Evolutionary conservation across 2,888 invertebrate species (phyloP), one percentile per base, ranked within the genome.

Genomic region (Acanthosepion esculentum): DNA sequence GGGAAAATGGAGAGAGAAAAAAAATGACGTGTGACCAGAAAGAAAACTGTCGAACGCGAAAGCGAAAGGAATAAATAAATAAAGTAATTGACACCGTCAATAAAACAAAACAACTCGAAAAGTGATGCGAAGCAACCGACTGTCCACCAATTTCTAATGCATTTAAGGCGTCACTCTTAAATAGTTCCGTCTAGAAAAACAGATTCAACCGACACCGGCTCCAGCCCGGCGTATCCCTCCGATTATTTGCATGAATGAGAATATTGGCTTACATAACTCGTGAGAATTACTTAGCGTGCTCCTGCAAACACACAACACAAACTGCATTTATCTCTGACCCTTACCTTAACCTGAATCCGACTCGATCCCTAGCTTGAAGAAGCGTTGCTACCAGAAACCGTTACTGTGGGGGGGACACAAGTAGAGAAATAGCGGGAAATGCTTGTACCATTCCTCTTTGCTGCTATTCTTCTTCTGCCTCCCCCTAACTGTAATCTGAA

Each of bases 251-350:
- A 78, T n/a, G 78, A n/a, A 78, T 12, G 15, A n/a, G n/a, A 12
- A 78, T 78, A 78, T 78, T 78, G n/a, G n/a, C 78, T 78, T 78
- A 78, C 78, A 78, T 78, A 78, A 78, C n/a, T n/a, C n/a, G 78
- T n/a, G 78, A 78, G 78, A 78, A 78, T 78, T 78, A n/a, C 5
- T 78, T n/a, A n/a, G n/a, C 78, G n/a, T 78, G 78, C 18, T 78
- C n/a, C 15, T n/a, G 78, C 78, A 78, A 78, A 78, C 15, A n/a
- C n/a, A n/a, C 10, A 78, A 78, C 78, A 78, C n/a, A 33, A 78
- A 78, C 12, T 12, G 78, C 78, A 15, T 78, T n/a, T 78, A n/a
- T n/a, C 33, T 5, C 15, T 78, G n/a, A 33, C 78, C 78, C 78
- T 78, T 78, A 78, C 78, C 78, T n/a, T 78, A 7, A 78, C 29